phyloP scores from a whole-genome alignment of 1,140 invertebrate genomes.

The Trachelipus rathkii region DNA sequence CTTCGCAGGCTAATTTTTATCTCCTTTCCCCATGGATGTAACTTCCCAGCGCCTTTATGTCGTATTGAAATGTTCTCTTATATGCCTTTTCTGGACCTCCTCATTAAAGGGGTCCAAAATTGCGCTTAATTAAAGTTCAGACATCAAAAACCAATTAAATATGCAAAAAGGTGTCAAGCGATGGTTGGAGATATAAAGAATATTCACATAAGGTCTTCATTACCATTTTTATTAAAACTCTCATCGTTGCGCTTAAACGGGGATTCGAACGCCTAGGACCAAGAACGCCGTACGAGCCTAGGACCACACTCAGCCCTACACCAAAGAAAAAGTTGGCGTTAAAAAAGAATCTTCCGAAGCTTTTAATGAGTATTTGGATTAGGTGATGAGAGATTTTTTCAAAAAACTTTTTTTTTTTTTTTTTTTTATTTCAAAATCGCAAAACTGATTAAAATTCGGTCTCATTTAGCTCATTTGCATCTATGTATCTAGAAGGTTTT shows the following conservation, averaged over 20 bases:
- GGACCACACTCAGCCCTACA: neutral
- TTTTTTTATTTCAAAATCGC: neutral
- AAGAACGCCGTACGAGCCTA: neutral
- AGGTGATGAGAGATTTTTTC: neutral
- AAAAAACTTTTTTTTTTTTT: neutral
- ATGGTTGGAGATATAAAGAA: slow-evolving; percentile 33
- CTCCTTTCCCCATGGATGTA: slow-evolving; percentile 33
- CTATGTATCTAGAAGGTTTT: neutral
- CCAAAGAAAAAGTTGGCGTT: neutral
- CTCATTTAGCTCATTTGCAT: slow-evolving; percentile 12
- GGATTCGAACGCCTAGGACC: no score
- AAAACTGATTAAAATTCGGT: slow-evolving; percentile 13
- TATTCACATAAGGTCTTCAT: slow-evolving; percentile 34
- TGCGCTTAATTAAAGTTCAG: slow-evolving; percentile 41
- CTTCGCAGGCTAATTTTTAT: slow-evolving; percentile 38
- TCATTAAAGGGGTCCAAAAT: slow-evolving; percentile 34
- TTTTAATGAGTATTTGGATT: slow-evolving; percentile 13
- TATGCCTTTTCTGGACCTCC: slow-evolving; percentile 11
- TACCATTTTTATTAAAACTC: slow-evolving; percentile 30
- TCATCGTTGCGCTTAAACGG: neutral
- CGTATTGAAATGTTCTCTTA: slow-evolving; percentile 36
- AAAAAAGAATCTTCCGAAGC: neutral
- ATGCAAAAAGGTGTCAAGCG: slow-evolving; percentile 39
- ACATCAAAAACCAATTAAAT: slow-evolving; percentile 45
- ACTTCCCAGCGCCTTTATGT: slow-evolving; percentile 40